Conservation (phyloP, 2,113 vertebrate species). For the Junco hyemalis region DNA sequence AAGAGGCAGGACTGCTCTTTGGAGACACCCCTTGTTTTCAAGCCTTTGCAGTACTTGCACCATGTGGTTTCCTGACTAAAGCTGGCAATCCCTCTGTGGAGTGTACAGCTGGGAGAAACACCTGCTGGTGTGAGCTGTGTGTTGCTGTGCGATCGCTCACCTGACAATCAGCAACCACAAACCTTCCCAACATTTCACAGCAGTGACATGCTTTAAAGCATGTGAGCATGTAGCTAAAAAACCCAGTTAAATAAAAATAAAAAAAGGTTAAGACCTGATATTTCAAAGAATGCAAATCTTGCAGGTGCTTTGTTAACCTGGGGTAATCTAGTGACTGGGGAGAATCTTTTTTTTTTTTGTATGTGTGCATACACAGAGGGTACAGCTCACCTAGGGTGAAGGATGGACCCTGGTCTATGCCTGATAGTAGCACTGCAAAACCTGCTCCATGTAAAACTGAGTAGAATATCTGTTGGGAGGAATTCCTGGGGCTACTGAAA, state of each 20-base stretch:
- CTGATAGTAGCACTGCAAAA: background rate
- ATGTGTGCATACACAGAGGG: background rate
- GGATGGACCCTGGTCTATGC: background rate
- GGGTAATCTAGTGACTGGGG: background rate
- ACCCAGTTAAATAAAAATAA: background rate
- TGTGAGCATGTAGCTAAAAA: background rate
- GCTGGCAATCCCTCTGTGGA: background rate
- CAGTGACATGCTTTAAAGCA: background rate
- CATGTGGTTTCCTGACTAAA: background rate
- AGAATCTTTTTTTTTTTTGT: background rate
- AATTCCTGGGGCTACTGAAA: background rate
- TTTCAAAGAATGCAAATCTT: background rate
- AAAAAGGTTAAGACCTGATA: background rate
- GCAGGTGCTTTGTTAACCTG: background rate
- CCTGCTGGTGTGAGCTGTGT: background rate
- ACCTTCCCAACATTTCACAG: background rate
- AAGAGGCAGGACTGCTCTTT: background rate
- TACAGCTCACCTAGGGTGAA: background rate
- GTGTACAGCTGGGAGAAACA: background rate
- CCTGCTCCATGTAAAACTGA: background rate
- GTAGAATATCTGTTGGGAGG: background rate
- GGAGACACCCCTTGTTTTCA: background rate
- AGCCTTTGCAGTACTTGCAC: background rate
- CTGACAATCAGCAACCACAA: background rate
- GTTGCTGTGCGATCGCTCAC: background rate